Evolutionary conservation across 1,140 invertebrate genomes (phyloP), one percentile per base, ranked within the genome.

Genomic region (Aleiodes sp.): DNA sequence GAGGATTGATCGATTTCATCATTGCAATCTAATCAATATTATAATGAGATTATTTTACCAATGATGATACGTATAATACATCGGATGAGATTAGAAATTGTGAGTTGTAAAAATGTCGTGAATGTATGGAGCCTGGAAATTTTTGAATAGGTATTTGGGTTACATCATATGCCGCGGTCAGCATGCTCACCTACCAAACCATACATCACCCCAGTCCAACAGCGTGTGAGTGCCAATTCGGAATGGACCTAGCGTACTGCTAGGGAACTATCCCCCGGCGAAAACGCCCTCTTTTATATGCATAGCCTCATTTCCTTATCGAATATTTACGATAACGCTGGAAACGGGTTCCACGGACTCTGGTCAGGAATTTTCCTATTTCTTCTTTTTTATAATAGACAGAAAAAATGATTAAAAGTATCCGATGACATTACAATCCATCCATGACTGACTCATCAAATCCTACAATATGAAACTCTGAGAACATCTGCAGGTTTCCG

Each of bases 301-400:
- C 82, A 85, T 84, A 85, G 82, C 74, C 76, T 82, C 78, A 83
- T 85, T 86, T 86, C 84, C 84, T 83, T 78, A 77, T 77, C 70
- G 71, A 75, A 81, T 79, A 75, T 77, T 81, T 72, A 74, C 71
- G 12, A 52, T 43, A 21, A 29, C 37, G 1, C 4, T 56, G 10
- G 70, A 63, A 71, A 72, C n/a, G n/a, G n/a, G n/a, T n/a, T n/a
- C n/a, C n/a, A n/a, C n/a, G n/a, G n/a, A n/a, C n/a, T n/a, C n/a
- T n/a, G n/a, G n/a, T n/a, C n/a, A n/a, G n/a, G n/a, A n/a, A n/a
- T n/a, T n/a, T n/a, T n/a, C n/a, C n/a, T n/a, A n/a, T n/a, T n/a
- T n/a, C n/a, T n/a, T n/a, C n/a, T n/a, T n/a, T n/a, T n/a, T n/a
- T n/a, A n/a, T n/a, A n/a, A n/a, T n/a, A n/a, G n/a, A n/a, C n/a